Conservation (phyloP, 2,797 vertebrate genomes). For the Neosilurus mollespiculum region DNA sequence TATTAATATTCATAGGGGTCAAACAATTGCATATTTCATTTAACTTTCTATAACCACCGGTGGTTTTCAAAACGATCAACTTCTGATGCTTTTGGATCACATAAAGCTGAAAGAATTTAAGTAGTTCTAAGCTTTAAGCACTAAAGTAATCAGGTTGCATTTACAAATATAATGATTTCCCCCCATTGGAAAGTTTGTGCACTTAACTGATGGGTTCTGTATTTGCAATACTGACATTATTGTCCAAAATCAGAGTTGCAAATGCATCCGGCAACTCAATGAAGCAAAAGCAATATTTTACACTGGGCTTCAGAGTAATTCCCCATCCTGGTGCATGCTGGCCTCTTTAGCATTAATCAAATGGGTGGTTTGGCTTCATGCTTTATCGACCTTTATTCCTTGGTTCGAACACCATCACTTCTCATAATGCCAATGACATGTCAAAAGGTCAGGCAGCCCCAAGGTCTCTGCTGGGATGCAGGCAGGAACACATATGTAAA, state of each 20-base stretch:
- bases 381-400: constrained; percentile 65
- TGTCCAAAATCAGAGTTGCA: constrained; percentile 6
- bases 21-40: constrained; percentile 92
- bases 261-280: neutral
- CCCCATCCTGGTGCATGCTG: constrained; percentile 25
- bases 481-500: constrained; percentile 70
- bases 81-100: constrained; percentile 43
- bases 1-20: constrained; percentile 97
- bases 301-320: constrained; percentile 3
- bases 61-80: constrained; percentile 72
- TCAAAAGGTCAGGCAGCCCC: constrained; percentile 67
- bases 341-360: constrained; percentile 57
- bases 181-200: neutral
- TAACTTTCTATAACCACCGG: constrained; percentile 77
- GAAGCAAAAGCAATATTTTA: constrained; percentile 13
- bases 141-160: constrained; percentile 10
- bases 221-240: neutral
- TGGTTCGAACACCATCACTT: constrained; percentile 61
- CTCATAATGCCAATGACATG: constrained; percentile 63
- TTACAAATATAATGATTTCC: neutral
- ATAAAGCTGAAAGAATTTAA: constrained; percentile 16
- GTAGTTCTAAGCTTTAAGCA: constrained; percentile 3
- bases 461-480: constrained; percentile 62
- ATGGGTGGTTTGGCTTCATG: constrained; percentile 57
- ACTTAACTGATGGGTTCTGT: neutral